Evolutionary conservation across 2,888 invertebrate species (phyloP).

Genomic region (Cheilosia urbana): DNA sequence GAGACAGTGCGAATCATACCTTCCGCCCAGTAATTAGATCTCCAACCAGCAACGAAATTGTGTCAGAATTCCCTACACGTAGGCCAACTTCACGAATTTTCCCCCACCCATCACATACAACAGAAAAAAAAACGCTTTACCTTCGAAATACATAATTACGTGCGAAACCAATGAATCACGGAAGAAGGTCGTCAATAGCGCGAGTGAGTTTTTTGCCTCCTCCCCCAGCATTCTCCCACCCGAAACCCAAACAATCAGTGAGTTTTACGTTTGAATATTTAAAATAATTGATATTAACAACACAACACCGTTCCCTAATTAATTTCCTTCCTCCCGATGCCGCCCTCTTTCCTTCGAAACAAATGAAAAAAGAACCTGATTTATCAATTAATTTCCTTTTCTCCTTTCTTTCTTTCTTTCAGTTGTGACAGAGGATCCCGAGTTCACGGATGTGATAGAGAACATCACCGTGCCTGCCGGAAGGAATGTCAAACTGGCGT

Average conservation of each 20-base stretch:
- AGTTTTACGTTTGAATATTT: conserved; percentile 69
- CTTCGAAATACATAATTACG: conserved; percentile 72
- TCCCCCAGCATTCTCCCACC: background rate
- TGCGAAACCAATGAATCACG: conserved; percentile 75
- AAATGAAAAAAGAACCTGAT: conserved; percentile 21
- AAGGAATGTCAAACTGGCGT: conserved; percentile 83
- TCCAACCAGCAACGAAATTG: conserved; percentile 2
- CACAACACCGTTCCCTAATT: conserved; percentile 69
- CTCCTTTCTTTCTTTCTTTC: conserved; percentile 84
- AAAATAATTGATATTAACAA: conserved; percentile 75
- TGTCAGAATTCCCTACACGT: conserved; percentile 59
- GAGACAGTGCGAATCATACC: conserved; percentile 19
- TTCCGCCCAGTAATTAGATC: conserved; percentile 58
- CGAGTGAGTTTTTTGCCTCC: background rate
- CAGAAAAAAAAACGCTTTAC: conserved; percentile 14
- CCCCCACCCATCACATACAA: background rate
- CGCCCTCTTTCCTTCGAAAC: background rate
- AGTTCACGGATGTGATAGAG: conserved; percentile 94
- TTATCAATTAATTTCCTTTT: conserved; percentile 65
- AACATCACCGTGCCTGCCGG: conserved; percentile 92
- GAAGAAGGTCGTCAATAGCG: conserved; percentile 68
- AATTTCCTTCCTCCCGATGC: conserved; percentile 54
- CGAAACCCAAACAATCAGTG: conserved; percentile 32
- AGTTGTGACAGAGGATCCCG: conserved; percentile 92
- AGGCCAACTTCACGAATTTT: conserved; percentile 4